Evolutionary conservation across 2,888 invertebrate species (phyloP).

Genomic region (Microctonus aethiopoides): DNA sequence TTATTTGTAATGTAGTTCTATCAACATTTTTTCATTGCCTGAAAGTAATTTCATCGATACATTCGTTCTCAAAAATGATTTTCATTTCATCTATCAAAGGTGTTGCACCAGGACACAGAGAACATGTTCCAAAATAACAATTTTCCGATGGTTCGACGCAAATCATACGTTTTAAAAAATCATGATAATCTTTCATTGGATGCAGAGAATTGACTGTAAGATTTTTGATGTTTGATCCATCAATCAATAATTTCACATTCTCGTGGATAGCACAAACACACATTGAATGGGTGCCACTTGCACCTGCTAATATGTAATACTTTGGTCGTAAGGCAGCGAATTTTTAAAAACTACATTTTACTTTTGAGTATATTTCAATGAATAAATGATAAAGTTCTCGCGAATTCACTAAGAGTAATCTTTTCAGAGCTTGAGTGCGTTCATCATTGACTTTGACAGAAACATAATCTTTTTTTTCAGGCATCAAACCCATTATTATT

Average conservation of each 20-base stretch:
- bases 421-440: no score
- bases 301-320: neutral
- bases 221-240: no score
- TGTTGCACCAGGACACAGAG: neutral
- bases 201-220: no score
- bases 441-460: no score
- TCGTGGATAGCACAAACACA: slow-evolving; percentile 6
- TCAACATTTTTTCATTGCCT: neutral
- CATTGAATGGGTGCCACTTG: neutral
- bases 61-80: neutral
- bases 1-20: neutral
- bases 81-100: neutral
- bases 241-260: neutral
- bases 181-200: no score
- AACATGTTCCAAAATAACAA: neutral
- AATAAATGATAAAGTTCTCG: no score
- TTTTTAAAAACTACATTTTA: no score
- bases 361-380: no score
- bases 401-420: no score
- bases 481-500: no score
- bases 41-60: neutral
- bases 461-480: no score
- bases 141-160: neutral
- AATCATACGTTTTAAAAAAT: neutral
- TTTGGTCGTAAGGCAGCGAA: neutral